Conservation (phyloP, 2,113 vertebrate genomes). For the Ictidomys tridecemlineatus region DNA sequence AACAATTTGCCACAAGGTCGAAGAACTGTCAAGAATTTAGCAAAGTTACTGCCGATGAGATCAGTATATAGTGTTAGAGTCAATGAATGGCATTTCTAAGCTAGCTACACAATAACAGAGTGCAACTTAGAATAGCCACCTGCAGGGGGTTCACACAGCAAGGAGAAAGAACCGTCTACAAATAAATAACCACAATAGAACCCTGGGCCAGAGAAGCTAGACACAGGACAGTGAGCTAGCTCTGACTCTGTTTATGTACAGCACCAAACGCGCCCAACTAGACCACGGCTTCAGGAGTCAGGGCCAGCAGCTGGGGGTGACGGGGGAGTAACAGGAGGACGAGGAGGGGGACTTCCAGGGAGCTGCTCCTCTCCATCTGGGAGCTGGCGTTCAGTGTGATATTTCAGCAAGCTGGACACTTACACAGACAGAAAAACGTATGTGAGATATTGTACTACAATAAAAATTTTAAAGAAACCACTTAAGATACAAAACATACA, state of each 20-base stretch:
- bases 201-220: not conserved
- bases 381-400: not conserved
- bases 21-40: slow-evolving; percentile 7
- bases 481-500: not conserved
- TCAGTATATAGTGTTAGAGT: not conserved
- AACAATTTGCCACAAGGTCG: not conserved
- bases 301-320: not conserved
- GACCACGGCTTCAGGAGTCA: not conserved
- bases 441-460: not conserved
- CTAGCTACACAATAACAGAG: not conserved
- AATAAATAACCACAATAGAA: not conserved
- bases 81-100: not conserved
- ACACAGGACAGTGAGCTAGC: not conserved
- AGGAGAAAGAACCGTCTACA: not conserved
- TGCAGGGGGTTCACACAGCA: not conserved
- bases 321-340: not conserved
- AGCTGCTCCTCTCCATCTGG: not conserved
- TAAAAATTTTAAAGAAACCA: not conserved
- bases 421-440: not conserved
- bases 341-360: not conserved
- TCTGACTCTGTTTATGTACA: not conserved
- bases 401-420: slow-evolving; percentile 22
- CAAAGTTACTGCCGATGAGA: not conserved
- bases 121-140: not conserved
- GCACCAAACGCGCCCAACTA: not conserved